Conservation (phyloP, 1,140 invertebrate species). For the Orchestia grillus region DNA sequence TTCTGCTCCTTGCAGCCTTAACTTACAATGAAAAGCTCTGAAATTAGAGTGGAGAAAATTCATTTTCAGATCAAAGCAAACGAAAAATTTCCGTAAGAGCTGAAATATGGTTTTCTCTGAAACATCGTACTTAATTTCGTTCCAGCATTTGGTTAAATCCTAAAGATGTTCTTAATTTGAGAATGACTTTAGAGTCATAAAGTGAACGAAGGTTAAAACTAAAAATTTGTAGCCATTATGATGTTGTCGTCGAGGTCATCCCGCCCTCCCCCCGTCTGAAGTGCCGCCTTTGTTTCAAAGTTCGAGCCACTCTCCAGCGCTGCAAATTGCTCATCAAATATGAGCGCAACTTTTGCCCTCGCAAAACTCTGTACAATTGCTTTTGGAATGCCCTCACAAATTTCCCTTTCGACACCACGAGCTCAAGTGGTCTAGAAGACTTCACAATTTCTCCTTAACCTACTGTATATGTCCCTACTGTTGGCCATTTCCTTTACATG, state of each 20-base stretch:
- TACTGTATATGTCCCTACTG: background rate
- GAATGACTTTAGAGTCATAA: no score
- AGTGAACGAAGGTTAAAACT: no score
- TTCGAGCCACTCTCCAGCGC: background rate
- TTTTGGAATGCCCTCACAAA: background rate
- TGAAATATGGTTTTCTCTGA: no score
- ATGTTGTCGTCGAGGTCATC: background rate
- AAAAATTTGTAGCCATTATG: no score
- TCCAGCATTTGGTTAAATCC: no score
- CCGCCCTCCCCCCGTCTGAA: background rate
- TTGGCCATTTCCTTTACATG: background rate
- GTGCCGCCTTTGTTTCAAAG: background rate
- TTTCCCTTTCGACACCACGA: background rate
- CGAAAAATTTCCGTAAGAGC: no score
- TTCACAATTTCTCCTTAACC: background rate
- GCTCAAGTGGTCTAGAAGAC: background rate
- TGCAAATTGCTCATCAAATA: background rate
- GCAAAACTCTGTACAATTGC: background rate
- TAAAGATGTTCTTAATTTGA: no score
- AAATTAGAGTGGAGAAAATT: no score
- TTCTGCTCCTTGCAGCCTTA: no score
- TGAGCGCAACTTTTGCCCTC: background rate
- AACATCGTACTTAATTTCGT: no score
- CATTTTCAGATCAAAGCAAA: no score
- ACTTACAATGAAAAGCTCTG: no score